Conservation (phyloP, 2,888 invertebrate species). For the Drosophila quinaria region DNA sequence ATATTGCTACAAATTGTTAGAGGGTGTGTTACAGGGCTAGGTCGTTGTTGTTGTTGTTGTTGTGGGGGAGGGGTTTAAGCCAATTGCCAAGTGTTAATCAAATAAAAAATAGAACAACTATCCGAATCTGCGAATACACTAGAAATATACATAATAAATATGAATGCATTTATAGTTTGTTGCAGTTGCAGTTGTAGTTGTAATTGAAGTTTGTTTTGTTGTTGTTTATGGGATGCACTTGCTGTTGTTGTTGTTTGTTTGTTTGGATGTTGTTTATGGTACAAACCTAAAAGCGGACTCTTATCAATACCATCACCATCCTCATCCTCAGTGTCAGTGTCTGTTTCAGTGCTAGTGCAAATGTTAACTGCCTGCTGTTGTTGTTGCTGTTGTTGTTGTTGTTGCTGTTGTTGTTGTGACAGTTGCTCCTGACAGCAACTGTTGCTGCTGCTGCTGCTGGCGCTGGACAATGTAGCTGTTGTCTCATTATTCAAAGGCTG, state of each 20-base stretch:
- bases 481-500: slow-evolving; percentile 82
- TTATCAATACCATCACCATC: slow-evolving; percentile 83
- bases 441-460: slow-evolving; percentile 48
- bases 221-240: slow-evolving; percentile 24
- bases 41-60: background rate
- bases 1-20: slow-evolving; percentile 20
- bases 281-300: slow-evolving; percentile 86
- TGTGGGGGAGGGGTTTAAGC: background rate
- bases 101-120: slow-evolving; percentile 2
- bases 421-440: slow-evolving; percentile 42
- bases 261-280: slow-evolving; percentile 64
- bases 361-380: slow-evolving; percentile 72
- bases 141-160: slow-evolving; percentile 7
- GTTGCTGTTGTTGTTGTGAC: slow-evolving; percentile 18
- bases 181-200: slow-evolving; percentile 16
- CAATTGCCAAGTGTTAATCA: slow-evolving; percentile 10
- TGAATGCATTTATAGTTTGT: slow-evolving; percentile 5
- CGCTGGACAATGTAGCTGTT: slow-evolving; percentile 61
- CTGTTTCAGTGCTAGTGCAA: slow-evolving; percentile 67
- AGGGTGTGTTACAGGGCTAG: background rate
- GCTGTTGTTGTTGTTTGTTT: slow-evolving; percentile 27
- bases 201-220: background rate
- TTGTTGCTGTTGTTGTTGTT: slow-evolving; percentile 18
- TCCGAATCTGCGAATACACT: slow-evolving; percentile 11
- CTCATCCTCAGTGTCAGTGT: slow-evolving; percentile 73